A percentile compares a stretch with the other conserved stretches of the same genome.
phyloP scores from a whole-genome alignment of 1,140 invertebrate species.

The Trichomalopsis sarcophagae region DNA sequence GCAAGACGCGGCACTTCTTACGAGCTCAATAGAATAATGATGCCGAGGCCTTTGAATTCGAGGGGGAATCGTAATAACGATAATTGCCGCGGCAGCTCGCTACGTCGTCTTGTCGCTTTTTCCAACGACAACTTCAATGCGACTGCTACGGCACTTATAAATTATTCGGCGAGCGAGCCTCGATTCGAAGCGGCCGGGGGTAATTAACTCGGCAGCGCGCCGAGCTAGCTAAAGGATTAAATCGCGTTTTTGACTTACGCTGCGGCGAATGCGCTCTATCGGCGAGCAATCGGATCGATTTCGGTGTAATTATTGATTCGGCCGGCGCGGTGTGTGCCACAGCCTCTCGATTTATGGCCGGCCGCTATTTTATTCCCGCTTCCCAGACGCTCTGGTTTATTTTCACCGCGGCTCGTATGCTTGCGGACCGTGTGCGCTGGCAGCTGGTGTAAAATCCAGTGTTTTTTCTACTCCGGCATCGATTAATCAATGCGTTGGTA shows the following conservation, averaged over 20 bases:
- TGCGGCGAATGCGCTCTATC: neutral
- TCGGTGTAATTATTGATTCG: conserved; percentile 19
- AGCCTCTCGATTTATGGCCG: neutral
- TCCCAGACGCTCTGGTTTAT: neutral
- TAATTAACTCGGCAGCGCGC: conserved; percentile 6
- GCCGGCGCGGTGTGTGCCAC: neutral
- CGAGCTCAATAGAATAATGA: conserved; percentile 73
- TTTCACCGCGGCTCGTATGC: neutral
- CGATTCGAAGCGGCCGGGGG: neutral
- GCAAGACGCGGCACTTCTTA: conserved; percentile 63
- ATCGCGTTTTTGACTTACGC: conserved; percentile 24
- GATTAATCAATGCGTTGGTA: neutral
- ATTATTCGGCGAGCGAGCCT: conserved; percentile 13
- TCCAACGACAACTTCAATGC: neutral
- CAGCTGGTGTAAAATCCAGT: neutral
- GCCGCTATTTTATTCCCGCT: conserved; percentile 10
- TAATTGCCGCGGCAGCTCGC: conserved; percentile 60
- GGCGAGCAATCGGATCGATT: conserved; percentile 12
- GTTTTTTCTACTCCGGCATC: neutral
- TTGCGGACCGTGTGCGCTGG: too few relatives aligned
- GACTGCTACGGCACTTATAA: conserved; percentile 1
- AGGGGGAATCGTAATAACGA: conserved; percentile 56
- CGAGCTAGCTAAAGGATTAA: neutral
- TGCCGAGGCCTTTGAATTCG: conserved; percentile 32
- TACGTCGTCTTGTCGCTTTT: neutral